phyloP scores from a whole-genome alignment of 2,888 invertebrate genomes.

The Coremacera marginata region DNA sequence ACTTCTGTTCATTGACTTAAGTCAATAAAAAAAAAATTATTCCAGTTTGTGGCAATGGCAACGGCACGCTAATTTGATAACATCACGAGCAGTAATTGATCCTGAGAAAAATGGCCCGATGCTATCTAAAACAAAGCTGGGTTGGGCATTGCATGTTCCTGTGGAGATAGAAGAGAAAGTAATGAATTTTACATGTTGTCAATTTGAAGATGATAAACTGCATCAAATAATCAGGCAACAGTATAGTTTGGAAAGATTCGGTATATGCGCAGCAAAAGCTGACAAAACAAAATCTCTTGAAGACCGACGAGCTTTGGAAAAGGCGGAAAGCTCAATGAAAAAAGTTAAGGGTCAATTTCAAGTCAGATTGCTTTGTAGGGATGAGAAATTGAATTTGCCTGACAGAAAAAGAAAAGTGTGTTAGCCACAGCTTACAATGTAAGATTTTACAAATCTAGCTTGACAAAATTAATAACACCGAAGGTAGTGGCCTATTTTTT shows the following conservation, averaged over 20 bases:
- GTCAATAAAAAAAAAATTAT: too few relatives aligned
- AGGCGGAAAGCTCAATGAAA: not conserved
- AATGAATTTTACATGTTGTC: not conserved
- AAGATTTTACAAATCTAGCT: too few relatives aligned
- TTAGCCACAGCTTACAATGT: too few relatives aligned
- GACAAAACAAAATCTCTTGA: constrained; percentile 1
- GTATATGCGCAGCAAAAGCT: not conserved
- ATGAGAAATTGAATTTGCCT: not conserved
- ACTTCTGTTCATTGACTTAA: too few relatives aligned
- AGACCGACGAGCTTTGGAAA: not conserved
- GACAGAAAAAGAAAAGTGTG: too few relatives aligned
- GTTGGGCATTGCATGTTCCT: constrained; percentile 43
- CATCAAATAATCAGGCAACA: not conserved
- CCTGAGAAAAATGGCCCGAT: constrained; percentile 42
- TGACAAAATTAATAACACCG: too few relatives aligned
- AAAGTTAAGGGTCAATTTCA: not conserved
- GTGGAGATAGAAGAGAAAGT: not conserved
- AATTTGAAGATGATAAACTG: not conserved
- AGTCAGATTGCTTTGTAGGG: not conserved
- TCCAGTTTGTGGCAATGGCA: too few relatives aligned
- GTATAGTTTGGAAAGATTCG: not conserved
- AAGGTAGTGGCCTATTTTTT: too few relatives aligned
- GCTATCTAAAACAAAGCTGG: constrained; percentile 45
- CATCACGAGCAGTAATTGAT: constrained; percentile 27
- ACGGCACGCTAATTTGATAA: constrained; percentile 7